Base-by-base conservation (phyloP, 2,113 vertebrate genomes). In the Tor tambroides region DNA sequence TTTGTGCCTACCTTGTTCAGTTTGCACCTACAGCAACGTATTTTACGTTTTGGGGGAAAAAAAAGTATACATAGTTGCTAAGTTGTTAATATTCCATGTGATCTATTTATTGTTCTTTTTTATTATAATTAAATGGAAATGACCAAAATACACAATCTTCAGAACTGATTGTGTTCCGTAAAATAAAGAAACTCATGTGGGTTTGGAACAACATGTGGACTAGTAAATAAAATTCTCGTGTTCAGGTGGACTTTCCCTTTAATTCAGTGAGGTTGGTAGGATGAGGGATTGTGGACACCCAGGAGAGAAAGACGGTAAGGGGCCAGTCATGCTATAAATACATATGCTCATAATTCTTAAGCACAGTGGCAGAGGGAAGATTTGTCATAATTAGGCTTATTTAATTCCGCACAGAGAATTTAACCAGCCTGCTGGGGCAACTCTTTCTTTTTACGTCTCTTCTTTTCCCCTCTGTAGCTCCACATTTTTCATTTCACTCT, bases 311-410 rank as follows among this genome's bases (percentile, higher is more conserved):
- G 26, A 43, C 14, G 63, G 69, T 17, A 67, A 72, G 54, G 59
- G 77, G 86, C 49, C 80, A 85, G 28, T 56, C 4, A 51, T 61
- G 76, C 79, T 56, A 82, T 89, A 88, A 91, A 88, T 86, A 86
- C 59, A 87, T 38, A 49, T 69, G 72, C 41, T 76, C 43, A 80
- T 85, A 85, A 41, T 84, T 85, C 38, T 84, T 51, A 76, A 87
- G 85, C 63, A 78, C 54, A 56, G 35, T 38, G 56, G 69, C 67
- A 72, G 78, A 72, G 76, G 14, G 26, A 46, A 86, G 23, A 77
- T 89, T 43, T 88, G 82, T 85, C 85, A 86, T 54, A 76, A 89
- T 85, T 79, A 89, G 49, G 5, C 30, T 43, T 35, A 28, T n/a
- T 89, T 85, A 88, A 89, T 78, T 88, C 32, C 26, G 32, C 83